Evolutionary conservation across 2,888 invertebrate genomes (phyloP), one percentile per base, ranked within the genome.

Genomic region (Papilio protenor): DNA sequence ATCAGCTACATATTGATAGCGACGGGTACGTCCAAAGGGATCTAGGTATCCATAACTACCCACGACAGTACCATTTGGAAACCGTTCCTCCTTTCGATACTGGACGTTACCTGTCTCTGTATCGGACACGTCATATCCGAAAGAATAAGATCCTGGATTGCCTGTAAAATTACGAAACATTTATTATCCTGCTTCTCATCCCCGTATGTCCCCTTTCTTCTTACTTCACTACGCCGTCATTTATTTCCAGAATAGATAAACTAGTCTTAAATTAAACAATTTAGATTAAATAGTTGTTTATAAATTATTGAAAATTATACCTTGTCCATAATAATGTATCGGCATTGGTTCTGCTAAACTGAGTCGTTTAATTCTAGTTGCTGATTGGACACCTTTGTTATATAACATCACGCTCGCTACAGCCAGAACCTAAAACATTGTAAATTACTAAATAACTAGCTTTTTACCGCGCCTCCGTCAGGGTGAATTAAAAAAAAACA

Each of bases 1-100:
- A 87, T 97, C 97, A 3, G 97, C 96, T 3, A 96, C 87, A 83
- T 97, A 97, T 82, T 94, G 92, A 55, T 96, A 96, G 12, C 96
- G 90, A 77, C 95, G 95, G 0, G 96, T 91, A 72, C 89, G 94
- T 1, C 97, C 97, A 82, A 95, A 95, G 0, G 96, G 95, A 77
- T 96, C 96, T 3, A 97, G 87, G 84, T 96, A 96, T 0, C 97
- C 97, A 85, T 97, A 97, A 81, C 96, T 96, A 5, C 97, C 97
- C 0, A 94, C 92, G 0, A 97, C 96, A 4, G 97, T 96, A 27
- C 97, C 97, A 87, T 97, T 97, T 0, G 95, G 88, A 80, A 95
- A 95, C 52, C 96, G 94, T 82, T 97, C 96, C 86, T 97, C 97
- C 74, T 95, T 95, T 5, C 97, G 94, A 85, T 96, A 97, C 86